Evolutionary conservation across 2,888 invertebrate species (phyloP), one percentile per base, ranked within the genome.

Genomic region (Malthinus flaveolus): DNA sequence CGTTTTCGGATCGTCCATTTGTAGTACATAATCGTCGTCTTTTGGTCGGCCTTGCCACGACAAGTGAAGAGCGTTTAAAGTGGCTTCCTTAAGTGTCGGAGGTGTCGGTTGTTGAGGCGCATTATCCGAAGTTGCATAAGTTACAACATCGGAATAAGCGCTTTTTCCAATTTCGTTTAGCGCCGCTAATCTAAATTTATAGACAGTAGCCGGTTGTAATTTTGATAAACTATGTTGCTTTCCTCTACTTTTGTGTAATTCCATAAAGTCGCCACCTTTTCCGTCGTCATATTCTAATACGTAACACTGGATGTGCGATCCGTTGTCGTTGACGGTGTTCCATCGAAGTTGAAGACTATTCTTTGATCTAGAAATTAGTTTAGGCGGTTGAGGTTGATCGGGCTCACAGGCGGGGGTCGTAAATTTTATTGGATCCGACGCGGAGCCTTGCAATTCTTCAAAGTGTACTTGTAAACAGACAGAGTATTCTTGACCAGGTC

Each of bases 401-500:
- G 95, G 94, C 70, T 90, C 90, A 73, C 93, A 93, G 56, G 90
- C 78, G 13, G 88, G 88, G 32, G 95, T 95, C 65, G 85, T 85
- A 80, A 95, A 93, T 67, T 87, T 87, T 59, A 88, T 86, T 53
- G 91, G 87, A 72, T 90, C 89, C 59, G 91, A 90, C 7, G 89
- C 86, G 35, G 86, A 84, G 49, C 93, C 93, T 63, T 87, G 86
- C 62, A 89, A 75, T 73, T 87, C 87, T 65, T 92, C 90, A 63
- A 90, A 80, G 71, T 88, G 86, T 67, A 91, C 90, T 78, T 89
- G 89, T 65, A 91, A 81, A 71, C 91, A 89, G 67, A 94, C 88
- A 59, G 89, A 87, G 79, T 94, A 95, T 75, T 92, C 91, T 74
- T 90, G 89, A n/a, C 91, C 92, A 9, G 95, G 94, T 75, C 88